A percentile compares a stretch with the other conserved stretches of the same genome.
These are phyloP conservation scores for Bombus cullumanus DNA, from an alignment of 1,140 invertebrate species.

Conservation along the genomic window DNA sequence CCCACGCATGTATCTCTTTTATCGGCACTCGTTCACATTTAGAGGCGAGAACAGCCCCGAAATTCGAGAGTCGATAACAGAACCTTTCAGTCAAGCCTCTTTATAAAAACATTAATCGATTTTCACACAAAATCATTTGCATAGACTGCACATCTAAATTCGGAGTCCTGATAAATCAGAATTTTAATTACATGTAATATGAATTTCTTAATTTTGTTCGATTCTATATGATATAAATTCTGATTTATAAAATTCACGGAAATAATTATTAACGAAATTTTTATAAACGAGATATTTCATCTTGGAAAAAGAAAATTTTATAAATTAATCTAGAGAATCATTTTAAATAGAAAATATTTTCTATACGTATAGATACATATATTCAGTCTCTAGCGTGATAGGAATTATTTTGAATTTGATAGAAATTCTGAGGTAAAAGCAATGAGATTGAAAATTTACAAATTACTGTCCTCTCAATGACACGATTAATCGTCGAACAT, in stretches of 20 bases:
- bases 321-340: no score
- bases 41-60: background rate
- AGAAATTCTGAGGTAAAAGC: background rate
- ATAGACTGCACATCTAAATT: background rate
- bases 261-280: no score
- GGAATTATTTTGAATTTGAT: background rate
- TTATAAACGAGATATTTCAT: no score
- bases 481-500: no score
- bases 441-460: background rate
- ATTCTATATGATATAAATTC: no score
- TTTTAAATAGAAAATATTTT: no score
- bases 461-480: background rate
- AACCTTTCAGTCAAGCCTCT: no score
- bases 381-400: background rate
- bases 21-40: background rate
- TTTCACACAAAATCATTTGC: background rate
- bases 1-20: background rate
- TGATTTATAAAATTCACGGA: no score
- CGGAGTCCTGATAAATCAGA: background rate
- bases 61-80: no score
- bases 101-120: background rate
- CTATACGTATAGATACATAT: background rate
- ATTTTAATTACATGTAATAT: background rate
- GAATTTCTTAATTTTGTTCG: no score
- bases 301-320: no score